Conservation (phyloP, 1,140 invertebrate genomes). For the Pachypsylla venusta region DNA sequence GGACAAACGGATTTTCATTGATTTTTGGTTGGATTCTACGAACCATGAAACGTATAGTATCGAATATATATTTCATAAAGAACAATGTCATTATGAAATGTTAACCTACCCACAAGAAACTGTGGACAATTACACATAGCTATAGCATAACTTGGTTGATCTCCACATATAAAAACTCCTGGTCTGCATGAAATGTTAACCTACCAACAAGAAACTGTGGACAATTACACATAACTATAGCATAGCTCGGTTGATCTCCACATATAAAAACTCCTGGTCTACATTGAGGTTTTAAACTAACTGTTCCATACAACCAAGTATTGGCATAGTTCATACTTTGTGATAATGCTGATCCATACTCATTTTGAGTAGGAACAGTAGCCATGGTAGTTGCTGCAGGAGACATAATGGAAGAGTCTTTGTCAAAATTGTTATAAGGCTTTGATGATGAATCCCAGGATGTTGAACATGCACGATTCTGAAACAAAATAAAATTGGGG, state of each 20-base stretch:
- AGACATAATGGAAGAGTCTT: background rate
- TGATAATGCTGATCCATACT: background rate
- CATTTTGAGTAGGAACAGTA: background rate
- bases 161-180: background rate
- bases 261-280: background rate
- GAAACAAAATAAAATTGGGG: background rate
- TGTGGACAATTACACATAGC: background rate
- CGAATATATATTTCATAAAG: too few relatives aligned
- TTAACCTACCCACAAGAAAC: too few relatives aligned
- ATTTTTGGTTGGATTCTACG: too few relatives aligned
- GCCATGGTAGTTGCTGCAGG: constrained; percentile 3
- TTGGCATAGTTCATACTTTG: background rate
- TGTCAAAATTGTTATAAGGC: too few relatives aligned
- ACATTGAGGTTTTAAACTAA: background rate
- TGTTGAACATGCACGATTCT: background rate
- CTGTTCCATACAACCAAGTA: background rate
- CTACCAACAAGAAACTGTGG: constrained; percentile 1
- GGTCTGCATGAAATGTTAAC: too few relatives aligned
- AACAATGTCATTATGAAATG: too few relatives aligned
- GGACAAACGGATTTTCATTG: too few relatives aligned
- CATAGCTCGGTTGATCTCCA: background rate
- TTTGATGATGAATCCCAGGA: background rate
- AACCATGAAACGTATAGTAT: too few relatives aligned
- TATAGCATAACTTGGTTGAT: background rate
- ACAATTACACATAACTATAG: background rate